Evolutionary conservation across 2,797 vertebrate genomes (phyloP).

Genomic region (Acanthopagrus latus): DNA sequence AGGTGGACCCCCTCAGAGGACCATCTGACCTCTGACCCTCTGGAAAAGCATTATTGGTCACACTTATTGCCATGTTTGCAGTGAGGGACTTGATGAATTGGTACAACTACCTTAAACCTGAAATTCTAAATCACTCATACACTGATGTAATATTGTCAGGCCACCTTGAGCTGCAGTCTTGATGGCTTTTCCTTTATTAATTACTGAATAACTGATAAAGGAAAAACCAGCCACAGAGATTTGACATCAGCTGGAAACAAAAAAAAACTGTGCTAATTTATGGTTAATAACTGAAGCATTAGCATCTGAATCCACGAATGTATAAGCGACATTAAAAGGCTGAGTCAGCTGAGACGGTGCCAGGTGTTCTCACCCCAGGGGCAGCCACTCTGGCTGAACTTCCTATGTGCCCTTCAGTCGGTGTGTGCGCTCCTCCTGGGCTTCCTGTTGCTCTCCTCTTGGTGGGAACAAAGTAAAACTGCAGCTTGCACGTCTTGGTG

Average conservation of each 20-base stretch:
- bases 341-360: background rate
- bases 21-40: background rate
- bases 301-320: too few relatives aligned
- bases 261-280: background rate
- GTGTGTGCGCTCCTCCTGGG: slow-evolving; percentile 21
- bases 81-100: too few relatives aligned
- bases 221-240: background rate
- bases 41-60: background rate
- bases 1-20: background rate
- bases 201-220: background rate
- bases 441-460: slow-evolving; percentile 77
- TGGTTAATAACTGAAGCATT: too few relatives aligned
- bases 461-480: slow-evolving; percentile 93
- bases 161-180: background rate
- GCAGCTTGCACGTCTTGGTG: slow-evolving; percentile 91
- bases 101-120: too few relatives aligned
- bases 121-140: too few relatives aligned
- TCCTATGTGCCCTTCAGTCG: slow-evolving; percentile 28
- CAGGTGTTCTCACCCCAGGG: slow-evolving; percentile 56
- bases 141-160: too few relatives aligned
- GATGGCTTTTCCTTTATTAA: background rate
- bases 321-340: too few relatives aligned
- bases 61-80: too few relatives aligned
- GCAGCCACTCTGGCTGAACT: slow-evolving; percentile 56
- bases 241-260: background rate